Base-by-base conservation (phyloP, 2,797 vertebrate genomes). In the Pangasius krempfi region DNA sequence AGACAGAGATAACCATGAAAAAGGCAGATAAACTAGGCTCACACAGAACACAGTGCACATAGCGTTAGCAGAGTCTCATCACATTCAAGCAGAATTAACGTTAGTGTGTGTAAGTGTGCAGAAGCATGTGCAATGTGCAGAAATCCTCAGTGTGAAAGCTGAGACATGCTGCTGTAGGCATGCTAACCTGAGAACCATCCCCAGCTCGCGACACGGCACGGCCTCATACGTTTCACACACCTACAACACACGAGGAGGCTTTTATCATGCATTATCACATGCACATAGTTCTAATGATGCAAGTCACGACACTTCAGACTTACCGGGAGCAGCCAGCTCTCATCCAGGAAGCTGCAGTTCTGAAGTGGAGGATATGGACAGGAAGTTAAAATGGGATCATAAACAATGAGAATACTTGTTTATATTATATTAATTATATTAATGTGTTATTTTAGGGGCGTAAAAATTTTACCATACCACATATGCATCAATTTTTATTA, bases 321-420 rank as follows among this genome's bases (percentile, higher is more conserved):
- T 96, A 98, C 97, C 52, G 96, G 97, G 87, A 97, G 93, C 85
- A 96, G 93, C 97, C 97, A 98, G 88, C 96, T 97, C 92, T 98
- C 94, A 1, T 97, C 96, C 92, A 97, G 94, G 92, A 98, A 97
- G 93, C 96, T 97, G 93, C 96, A 97, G 54, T 97, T 97, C 96
- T 97, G 93, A 88, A 87, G 72, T 52, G 13, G 33, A 62, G 58
- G 81, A 64, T 30, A n/a, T 62, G 27, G 60, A 66, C 81, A 83
- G 33, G 22, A 64, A 22, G 52, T 22, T 37, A 5, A 58, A n/a
- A 47, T 47, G 60, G 27, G 8, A 64, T n/a, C 25, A 44, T 22
- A 58, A 22, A 14, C 54, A 37, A 40, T 52, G 27, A 54, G 76
- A 78, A 30, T 18, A 56, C 56, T 14, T n/a, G 75, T n/a, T 52